Base-by-base conservation (phyloP, 2,888 invertebrate species). In the Orthosia gracilis region DNA sequence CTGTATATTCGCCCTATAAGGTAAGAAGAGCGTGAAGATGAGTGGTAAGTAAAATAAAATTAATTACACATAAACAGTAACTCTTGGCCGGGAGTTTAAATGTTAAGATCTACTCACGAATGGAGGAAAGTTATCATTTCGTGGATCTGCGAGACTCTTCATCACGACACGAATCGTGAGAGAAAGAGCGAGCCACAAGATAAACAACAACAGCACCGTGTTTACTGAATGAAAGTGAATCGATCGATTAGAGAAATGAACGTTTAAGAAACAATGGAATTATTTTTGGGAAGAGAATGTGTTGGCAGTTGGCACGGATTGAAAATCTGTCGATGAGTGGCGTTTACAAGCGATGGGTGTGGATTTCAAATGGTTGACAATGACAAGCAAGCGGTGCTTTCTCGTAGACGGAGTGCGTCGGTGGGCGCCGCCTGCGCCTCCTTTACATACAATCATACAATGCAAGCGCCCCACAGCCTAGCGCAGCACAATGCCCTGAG, bases 391-490 rank as follows among this genome's bases (percentile, higher is more conserved):
- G 79, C 74, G 83, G 78, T 86, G 91, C 93, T 94, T 94, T 94
- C 94, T 91, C 90, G 91, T 91, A 89, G 90, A 89, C 86, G 86
- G 85, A 88, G 89, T 87, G 89, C 90, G 90, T 91, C 89, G 89
- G 94, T 90, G 93, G 92, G 93, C 92, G 94, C 89, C 93, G 94
- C 94, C 94, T 92, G 91, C 92, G 92, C 93, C 95, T 95, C 89
- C 94, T 96, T 96, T 94, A 91, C 96, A 96, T 96, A 96, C 96
- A 96, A 96, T 96, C 92, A 89, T 88, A 91, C 91, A 91, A 91
- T 92, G 90, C 91, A 90, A 86, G 92, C 89, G 88, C 89, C 88
- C 85, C 87, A 84, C 84, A 85, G 87, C 87, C 87, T 89, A 88
- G 88, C 88, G 76, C 87, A 85, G 85, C 90, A 91, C 90, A 91